Percentiles rank a stretch among this genome's conserved stretches.
Evolutionary conservation across 1,140 invertebrate species (phyloP).

Genomic region (Glossosoma conforme): DNA sequence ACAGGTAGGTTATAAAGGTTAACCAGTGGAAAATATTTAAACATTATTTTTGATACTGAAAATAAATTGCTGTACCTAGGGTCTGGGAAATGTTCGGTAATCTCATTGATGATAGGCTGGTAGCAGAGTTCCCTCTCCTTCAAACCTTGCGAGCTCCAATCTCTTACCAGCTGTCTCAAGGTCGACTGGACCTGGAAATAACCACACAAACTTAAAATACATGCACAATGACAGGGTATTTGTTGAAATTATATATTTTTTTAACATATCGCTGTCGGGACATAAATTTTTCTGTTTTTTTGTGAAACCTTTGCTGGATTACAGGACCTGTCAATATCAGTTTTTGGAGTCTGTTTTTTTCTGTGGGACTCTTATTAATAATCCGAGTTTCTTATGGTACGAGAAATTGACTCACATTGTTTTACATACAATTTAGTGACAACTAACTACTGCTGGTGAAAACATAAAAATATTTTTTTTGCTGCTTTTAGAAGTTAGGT

Average conservation of each 20-base stretch:
- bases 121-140: slow-evolving; percentile 85
- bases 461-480: neutral
- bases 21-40: too few species aligned
- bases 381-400: too few species aligned
- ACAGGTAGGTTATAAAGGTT: neutral
- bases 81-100: slow-evolving; percentile 68
- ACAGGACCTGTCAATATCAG: neutral
- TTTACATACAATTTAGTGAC: neutral
- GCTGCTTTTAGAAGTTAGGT: neutral
- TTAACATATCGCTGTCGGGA: neutral
- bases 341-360: neutral
- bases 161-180: slow-evolving; percentile 90
- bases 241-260: neutral
- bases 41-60: too few species aligned
- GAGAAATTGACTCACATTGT: neutral
- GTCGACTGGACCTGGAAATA: slow-evolving; percentile 70
- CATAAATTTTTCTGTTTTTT: neutral
- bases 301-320: neutral
- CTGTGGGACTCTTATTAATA: slow-evolving; percentile 5
- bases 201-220: neutral
- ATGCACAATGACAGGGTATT: neutral
- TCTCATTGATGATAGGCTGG: slow-evolving; percentile 82
- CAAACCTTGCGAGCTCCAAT: slow-evolving; percentile 86
- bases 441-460: neutral
- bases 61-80: slow-evolving; percentile 9